Evolutionary conservation across 2,888 invertebrate species (phyloP).

Genomic region (Coleophora flavipennella): DNA sequence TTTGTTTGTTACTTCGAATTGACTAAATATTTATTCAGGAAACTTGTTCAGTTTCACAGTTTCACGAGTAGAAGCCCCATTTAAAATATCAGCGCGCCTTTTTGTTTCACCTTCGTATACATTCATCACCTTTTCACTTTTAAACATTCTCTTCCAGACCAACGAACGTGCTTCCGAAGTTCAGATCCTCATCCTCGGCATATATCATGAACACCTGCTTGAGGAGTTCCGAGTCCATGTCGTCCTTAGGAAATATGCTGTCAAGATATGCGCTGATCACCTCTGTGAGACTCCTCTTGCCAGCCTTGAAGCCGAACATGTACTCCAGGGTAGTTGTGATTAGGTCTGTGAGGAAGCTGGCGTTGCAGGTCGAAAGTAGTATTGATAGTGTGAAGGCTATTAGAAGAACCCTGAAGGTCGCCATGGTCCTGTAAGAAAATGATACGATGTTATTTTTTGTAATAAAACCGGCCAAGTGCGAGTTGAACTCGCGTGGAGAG

Average conservation of each 20-base stretch:
- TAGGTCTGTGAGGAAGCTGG: conserved; percentile 22
- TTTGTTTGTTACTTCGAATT: too few relatives aligned
- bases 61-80: too few relatives aligned
- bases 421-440: conserved; percentile 30
- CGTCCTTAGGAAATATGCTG: conserved; percentile 48
- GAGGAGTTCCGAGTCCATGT: conserved; percentile 41
- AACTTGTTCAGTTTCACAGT: too few relatives aligned
- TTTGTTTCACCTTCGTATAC: too few relatives aligned
- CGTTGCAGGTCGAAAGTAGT: conserved; percentile 17
- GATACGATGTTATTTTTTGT: background rate
- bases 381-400: conserved; percentile 16
- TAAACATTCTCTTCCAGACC: conserved; percentile 4
- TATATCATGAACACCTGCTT: conserved; percentile 45
- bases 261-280: conserved; percentile 43
- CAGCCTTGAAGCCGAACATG: conserved; percentile 16
- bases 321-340: conserved; percentile 8
- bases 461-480: too few relatives aligned
- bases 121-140: background rate
- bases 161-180: conserved; percentile 18
- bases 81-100: too few relatives aligned
- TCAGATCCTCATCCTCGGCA: conserved; percentile 27
- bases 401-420: conserved; percentile 13
- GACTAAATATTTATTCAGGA: too few relatives aligned
- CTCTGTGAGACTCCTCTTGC: conserved; percentile 40
- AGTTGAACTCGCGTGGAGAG: too few relatives aligned